phyloP scores from a whole-genome alignment of 2,113 vertebrate species.

The Amazona vittata region DNA sequence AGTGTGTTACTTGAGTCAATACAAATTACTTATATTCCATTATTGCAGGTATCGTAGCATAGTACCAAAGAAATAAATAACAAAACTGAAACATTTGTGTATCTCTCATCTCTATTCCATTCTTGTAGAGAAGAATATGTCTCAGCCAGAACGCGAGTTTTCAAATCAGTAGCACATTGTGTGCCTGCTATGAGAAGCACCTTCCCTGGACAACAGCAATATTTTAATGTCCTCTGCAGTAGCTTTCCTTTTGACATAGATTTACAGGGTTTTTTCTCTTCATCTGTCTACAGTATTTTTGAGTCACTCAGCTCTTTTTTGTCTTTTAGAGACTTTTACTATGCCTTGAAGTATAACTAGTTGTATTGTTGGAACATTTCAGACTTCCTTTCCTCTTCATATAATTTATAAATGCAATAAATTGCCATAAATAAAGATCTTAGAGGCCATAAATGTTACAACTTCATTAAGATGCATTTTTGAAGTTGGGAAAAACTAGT shows the following conservation, averaged over 20 bases:
- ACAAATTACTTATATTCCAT: neutral
- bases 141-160: neutral
- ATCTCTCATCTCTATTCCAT: neutral
- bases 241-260: neutral
- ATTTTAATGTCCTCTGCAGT: neutral
- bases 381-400: neutral
- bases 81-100: neutral
- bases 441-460: neutral
- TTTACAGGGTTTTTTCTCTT: neutral
- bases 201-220: neutral
- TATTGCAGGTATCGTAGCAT: neutral
- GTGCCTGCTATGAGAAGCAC: neutral
- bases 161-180: neutral
- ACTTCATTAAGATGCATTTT: conserved; percentile 21
- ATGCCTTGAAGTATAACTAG: neutral
- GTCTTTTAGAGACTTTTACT: neutral
- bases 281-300: neutral
- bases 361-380: neutral
- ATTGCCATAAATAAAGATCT: neutral
- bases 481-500: neutral
- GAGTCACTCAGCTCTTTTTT: neutral
- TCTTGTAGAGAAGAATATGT: neutral
- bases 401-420: conserved; percentile 1
- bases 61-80: neutral
- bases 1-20: neutral